Evolutionary conservation across 2,797 vertebrate species (phyloP).

Genomic region (Molossus molossus): DNA sequence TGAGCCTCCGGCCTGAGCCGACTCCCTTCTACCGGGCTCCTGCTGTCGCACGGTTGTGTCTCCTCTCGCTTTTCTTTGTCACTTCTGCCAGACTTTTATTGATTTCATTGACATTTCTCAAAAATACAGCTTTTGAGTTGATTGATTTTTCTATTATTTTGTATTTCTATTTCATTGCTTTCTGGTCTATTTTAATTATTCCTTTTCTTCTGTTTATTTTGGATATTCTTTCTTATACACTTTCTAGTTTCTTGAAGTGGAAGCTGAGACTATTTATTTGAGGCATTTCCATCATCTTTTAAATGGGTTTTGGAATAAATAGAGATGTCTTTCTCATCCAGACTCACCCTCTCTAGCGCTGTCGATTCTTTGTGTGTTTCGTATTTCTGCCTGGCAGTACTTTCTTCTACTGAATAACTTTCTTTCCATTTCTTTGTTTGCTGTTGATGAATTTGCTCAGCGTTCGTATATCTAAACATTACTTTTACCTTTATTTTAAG

Average conservation of each 20-base stretch:
- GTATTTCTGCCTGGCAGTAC: not conserved
- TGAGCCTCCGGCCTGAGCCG: not conserved
- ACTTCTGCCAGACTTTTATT: too few relatives aligned
- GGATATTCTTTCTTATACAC: not conserved
- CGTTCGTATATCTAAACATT: not conserved
- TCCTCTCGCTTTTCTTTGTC: too few relatives aligned
- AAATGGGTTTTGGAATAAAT: not conserved
- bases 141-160: not conserved
- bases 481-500: not conserved
- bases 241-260: not conserved
- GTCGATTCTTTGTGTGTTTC: not conserved
- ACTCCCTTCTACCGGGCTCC: not conserved
- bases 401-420: not conserved
- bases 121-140: not conserved
- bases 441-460: not conserved
- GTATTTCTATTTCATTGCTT: not conserved
- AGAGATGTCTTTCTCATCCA: not conserved
- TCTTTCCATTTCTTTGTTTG: not conserved
- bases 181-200: not conserved
- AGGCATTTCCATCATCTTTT: not conserved
- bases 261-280: not conserved
- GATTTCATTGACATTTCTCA: not conserved
- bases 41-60: not conserved
- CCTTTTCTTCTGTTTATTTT: not conserved
- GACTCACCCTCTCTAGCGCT: not conserved